These are phyloP conservation scores for Anas georgica DNA, from an alignment of 2,797 vertebrate species.

Conservation along the genomic window DNA sequence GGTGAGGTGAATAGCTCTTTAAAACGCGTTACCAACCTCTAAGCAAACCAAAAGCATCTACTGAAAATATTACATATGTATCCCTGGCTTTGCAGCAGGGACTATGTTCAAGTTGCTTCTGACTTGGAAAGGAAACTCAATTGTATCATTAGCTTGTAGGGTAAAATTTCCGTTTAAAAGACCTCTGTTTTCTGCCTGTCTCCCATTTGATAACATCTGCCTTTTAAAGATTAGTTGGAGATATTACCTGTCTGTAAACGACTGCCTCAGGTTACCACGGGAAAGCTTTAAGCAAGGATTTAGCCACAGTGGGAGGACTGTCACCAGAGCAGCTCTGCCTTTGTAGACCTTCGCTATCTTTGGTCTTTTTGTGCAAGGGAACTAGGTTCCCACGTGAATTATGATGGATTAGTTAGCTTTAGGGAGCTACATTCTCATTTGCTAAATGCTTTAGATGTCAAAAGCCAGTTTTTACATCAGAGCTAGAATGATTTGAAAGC, in stretches of 20 bases:
- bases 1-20: not conserved
- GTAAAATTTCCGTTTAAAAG: not conserved
- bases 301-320: not conserved
- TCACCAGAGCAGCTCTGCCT: not conserved
- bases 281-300: not conserved
- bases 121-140: not conserved
- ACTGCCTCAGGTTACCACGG: not conserved
- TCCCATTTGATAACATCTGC: not conserved
- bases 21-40: not conserved
- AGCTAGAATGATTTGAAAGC: slow-evolving; percentile 5
- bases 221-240: not conserved
- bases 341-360: not conserved
- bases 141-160: not conserved
- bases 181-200: not conserved
- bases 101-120: fast-evolving
- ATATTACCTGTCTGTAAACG: not conserved
- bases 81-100: not conserved
- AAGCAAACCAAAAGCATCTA: not conserved
- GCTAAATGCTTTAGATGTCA: slow-evolving; percentile 28
- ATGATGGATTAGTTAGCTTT: not conserved
- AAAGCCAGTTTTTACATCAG: not conserved
- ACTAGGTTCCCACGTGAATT: not conserved
- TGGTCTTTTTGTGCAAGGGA: not conserved
- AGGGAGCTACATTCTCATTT: slow-evolving; percentile 23
- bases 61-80: not conserved